A percentile compares a stretch with the other conserved stretches of the same genome.
phyloP scores from a whole-genome alignment of 2,888 invertebrate species.

The Cheilosia grossa region DNA sequence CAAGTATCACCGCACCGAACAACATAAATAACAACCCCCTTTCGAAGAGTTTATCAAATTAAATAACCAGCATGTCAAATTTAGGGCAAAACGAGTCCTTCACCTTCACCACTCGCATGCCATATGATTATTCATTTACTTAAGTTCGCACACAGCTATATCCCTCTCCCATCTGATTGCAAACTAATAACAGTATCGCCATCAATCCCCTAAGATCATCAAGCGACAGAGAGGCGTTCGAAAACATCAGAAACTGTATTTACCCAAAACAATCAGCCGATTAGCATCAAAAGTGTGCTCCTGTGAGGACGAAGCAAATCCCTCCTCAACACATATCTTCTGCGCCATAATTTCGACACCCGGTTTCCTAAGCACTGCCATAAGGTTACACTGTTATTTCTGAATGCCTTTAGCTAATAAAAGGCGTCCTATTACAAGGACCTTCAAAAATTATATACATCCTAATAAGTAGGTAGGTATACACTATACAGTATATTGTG shows the following conservation, averaged over 20 bases:
- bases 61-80: slow-evolving; percentile 74
- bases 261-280: slow-evolving; percentile 75
- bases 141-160: slow-evolving; percentile 31
- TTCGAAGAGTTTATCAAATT: slow-evolving; percentile 58
- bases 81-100: slow-evolving; percentile 51
- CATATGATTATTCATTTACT: slow-evolving; percentile 67
- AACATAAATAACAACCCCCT: neutral
- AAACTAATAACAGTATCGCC: slow-evolving; percentile 76
- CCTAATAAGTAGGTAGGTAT: slow-evolving; percentile 56
- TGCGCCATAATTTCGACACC: slow-evolving; percentile 59
- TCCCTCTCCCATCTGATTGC: slow-evolving; percentile 44
- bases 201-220: slow-evolving; percentile 33
- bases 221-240: slow-evolving; percentile 50
- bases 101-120: slow-evolving; percentile 34
- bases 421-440: slow-evolving; percentile 69
- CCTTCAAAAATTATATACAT: slow-evolving; percentile 28
- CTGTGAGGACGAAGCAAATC: slow-evolving; percentile 45
- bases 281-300: slow-evolving; percentile 74
- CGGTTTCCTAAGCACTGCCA: slow-evolving; percentile 54
- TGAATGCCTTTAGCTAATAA: slow-evolving; percentile 43
- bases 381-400: slow-evolving; percentile 74
- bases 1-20: slow-evolving; percentile 13
- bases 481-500: slow-evolving; percentile 57
- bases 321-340: slow-evolving; percentile 20
- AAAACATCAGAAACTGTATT: slow-evolving; percentile 74